These are phyloP conservation scores for Styela clava DNA, from an alignment of 23 tunicate species.

Conservation along the genomic window DNA sequence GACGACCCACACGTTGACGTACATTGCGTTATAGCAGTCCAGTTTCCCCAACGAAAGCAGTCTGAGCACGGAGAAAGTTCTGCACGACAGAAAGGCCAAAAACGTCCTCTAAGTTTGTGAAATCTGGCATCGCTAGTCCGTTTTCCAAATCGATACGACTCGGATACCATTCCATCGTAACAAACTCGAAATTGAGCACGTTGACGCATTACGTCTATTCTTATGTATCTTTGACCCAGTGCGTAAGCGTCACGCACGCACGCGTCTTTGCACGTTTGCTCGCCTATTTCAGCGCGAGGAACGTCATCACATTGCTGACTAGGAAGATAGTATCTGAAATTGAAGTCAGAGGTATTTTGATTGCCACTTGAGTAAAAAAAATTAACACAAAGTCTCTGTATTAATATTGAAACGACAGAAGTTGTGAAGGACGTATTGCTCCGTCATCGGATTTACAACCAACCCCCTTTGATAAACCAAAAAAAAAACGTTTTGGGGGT, in stretches of 20 bases:
- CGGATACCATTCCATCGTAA: constrained; percentile 25
- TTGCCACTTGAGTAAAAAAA: no score
- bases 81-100: constrained; percentile 3
- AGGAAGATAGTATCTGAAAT: constrained; percentile 2
- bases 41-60: constrained; percentile 24
- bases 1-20: constrained; percentile 3
- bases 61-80: constrained; percentile 10
- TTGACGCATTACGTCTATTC: constrained; percentile 11
- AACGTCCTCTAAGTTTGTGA: not conserved
- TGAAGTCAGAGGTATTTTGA: no score
- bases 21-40: constrained; percentile 14
- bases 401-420: no score
- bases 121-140: not conserved
- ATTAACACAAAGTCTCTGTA: no score
- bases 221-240: not conserved
- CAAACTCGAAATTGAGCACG: constrained; percentile 13
- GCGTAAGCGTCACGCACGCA: not conserved
- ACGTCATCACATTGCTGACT: constrained; percentile 1
- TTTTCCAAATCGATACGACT: not conserved
- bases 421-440: no score
- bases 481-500: no score
- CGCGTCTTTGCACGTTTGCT: constrained; percentile 12
- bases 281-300: not conserved
- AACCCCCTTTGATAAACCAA: no score
- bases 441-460: no score